Evolutionary conservation across 2,888 invertebrate species (phyloP), one percentile per base, ranked within the genome.

Genomic region (Callosobruchus maculatus): DNA sequence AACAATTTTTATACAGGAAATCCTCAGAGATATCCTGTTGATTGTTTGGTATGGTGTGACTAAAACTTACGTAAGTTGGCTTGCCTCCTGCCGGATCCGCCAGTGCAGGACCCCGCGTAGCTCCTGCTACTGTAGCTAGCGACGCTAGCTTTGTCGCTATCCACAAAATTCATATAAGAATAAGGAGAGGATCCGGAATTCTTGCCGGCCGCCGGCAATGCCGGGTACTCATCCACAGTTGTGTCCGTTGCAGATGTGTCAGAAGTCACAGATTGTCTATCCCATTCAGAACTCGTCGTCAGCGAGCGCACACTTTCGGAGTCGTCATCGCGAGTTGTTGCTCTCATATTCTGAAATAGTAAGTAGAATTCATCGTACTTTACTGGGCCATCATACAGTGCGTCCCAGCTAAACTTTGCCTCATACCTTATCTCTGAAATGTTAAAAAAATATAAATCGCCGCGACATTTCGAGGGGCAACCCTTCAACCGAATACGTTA

Each of bases 211-310:
- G 71, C 74, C 67, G 74, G 30, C 30, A 66, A 66, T 13, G 76
- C 74, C 26, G 74, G 74, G 5, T 70, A 67, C 21, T 68, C 69
- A 13, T 73, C 72, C 67, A 68, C 73, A 67, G 73, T 70, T 0
- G 72, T 5, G 1, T 71, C 71, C 0, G 31, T 20, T 20, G 22
- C 21, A 22, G 74, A 72, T 18, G 74, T 70, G 20, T 75, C 74
- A 4, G 76, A 76, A 13, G 69, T 71, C 7, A 68, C 49, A 4
- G 76, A 78, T 26, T 74, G 71, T 70, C 71, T 74, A 0, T 78
- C 78, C 77, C 77, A 78, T 20, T 78, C 77, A 1, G 78, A 78
- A 70, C 71, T 74, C 67, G 73, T 77, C 22, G 78, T 77, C 31
- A 76, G 73, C n/a, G 78, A 78, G 0, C 72, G 70, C 20, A 75